Percentiles rank a stretch among this genome's conserved stretches.
Evolutionary conservation across 2,797 vertebrate genomes (phyloP).

Genomic region (Harpagifer antarcticus): DNA sequence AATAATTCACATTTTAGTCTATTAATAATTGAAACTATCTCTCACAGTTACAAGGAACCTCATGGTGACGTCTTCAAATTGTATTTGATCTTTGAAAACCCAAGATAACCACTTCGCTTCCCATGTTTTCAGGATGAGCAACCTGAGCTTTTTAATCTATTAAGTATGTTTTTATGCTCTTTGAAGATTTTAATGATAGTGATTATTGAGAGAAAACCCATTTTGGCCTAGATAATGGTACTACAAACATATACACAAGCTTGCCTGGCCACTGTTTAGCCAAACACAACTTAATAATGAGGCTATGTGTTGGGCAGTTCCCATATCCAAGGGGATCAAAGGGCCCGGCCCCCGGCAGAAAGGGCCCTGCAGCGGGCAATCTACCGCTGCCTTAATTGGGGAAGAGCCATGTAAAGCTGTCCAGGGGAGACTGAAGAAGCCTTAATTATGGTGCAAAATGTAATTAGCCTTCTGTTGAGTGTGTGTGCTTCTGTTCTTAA

Average conservation of each 20-base stretch:
- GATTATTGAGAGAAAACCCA: conserved; percentile 18
- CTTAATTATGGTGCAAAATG: conserved; percentile 77
- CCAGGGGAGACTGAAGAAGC: conserved; percentile 60
- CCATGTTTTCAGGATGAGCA: background rate
- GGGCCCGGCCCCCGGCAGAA: conserved; percentile 47
- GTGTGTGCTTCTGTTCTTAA: conserved; percentile 41
- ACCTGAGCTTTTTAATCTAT: background rate
- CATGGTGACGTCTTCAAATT: background rate
- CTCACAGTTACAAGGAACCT: background rate
- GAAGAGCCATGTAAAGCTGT: conserved; percentile 70
- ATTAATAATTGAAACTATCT: background rate
- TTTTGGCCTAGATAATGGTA: conserved; percentile 15
- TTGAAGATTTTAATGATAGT: conserved; percentile 24
- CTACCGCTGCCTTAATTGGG: conserved; percentile 66
- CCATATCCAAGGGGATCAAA: conserved; percentile 73
- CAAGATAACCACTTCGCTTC: background rate
- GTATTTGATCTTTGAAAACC: background rate
- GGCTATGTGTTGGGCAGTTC: conserved; percentile 40
- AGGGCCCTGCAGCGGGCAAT: conserved; percentile 48
- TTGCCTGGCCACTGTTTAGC: conserved; percentile 8
- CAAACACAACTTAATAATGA: conserved; percentile 46
- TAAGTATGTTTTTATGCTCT: conserved; percentile 1
- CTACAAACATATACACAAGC: background rate
- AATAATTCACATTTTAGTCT: background rate
- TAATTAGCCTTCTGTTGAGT: conserved; percentile 69